Percentiles rank a stretch among this genome's conserved stretches.
Conservation (phyloP, 2,113 vertebrate species). For the Oryzias javanicus region DNA sequence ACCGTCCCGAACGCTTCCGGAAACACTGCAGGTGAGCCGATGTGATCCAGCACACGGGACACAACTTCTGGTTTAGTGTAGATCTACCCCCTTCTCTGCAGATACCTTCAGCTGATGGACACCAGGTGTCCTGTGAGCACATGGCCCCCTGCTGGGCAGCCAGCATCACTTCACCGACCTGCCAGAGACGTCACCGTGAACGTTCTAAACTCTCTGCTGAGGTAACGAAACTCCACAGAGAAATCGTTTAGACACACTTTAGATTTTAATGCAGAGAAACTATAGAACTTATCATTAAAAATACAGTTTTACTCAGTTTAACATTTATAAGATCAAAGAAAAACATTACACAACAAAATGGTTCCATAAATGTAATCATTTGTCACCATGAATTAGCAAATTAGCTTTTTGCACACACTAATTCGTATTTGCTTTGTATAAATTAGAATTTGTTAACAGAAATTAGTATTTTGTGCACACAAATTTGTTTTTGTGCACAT, state of each 20-base stretch:
- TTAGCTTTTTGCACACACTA: too few relatives aligned
- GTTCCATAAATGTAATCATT: too few relatives aligned
- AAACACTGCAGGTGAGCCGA: slow-evolving; percentile 71
- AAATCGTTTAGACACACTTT: background rate
- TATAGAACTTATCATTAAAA: too few relatives aligned
- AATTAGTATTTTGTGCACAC: too few relatives aligned
- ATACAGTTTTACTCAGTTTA: too few relatives aligned
- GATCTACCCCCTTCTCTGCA: slow-evolving; percentile 2
- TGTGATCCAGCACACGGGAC: background rate
- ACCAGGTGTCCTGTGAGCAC: background rate
- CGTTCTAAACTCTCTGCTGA: slow-evolving; percentile 76
- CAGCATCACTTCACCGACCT: slow-evolving; percentile 39
- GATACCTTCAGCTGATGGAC: slow-evolving; percentile 17
- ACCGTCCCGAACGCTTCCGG: slow-evolving; percentile 72
- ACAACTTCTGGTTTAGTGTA: too few relatives aligned
- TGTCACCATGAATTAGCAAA: background rate
- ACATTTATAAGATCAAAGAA: too few relatives aligned
- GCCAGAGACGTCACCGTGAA: slow-evolving; percentile 73
- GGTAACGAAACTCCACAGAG: slow-evolving; percentile 62
- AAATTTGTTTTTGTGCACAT: too few relatives aligned
- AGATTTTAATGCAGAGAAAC: background rate
- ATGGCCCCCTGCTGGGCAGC: background rate
- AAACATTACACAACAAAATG: too few relatives aligned
- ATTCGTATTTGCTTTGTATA: too few relatives aligned
- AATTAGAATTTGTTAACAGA: too few relatives aligned